Evolutionary conservation across 37 sponge, comb jelly and placozoan genomes (phyloP), one percentile per base, ranked within the genome.

Genomic region (Theonella swinhoei): DNA sequence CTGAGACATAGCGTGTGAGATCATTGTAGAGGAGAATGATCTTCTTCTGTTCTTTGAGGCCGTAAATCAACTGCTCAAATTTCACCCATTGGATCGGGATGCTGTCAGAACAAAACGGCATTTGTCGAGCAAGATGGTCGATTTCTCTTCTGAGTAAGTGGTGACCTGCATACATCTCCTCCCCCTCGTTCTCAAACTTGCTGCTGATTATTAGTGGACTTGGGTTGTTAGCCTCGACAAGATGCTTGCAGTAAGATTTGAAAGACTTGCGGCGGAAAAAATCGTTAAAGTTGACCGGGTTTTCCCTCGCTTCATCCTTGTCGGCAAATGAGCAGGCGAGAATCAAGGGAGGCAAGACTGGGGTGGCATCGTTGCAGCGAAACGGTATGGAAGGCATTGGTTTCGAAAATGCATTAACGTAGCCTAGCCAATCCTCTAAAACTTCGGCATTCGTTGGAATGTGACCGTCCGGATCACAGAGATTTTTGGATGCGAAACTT

Each of bases 11-110:
- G 34, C 42, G 60, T 11, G 79, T 67, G 23, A 92, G 72, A 38
- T 84, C 81, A 4, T 83, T 47, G 68, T 84, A 80, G 26, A 81
- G 77, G n/a, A 88, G 64, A 0, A 88, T 76, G 54, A 84, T 42
- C 74, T 92, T 87, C 41, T 64, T 88, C 78, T 92, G 93, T 74
- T 92, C 87, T 25, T 80, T 80, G 25, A 92, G 80, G n/a, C 85
- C 77, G 68, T 70, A 76, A 7, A 92, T 24, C 20, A 92, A 69
- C 70, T 88, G 88, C 68, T 92, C 88, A 61, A 92, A 88, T 74
- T 88, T 88, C 39, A 88, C 88, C 93, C 93, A 92, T 63, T 92
- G 88, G 35, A 92, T 70, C 5, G 93, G 93, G 23, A 92, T 59
- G 25, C 30, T 75, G 66, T 92, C 88, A 2, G 47, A 41, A n/a